Evolutionary conservation across 2,797 vertebrate species (phyloP).

Genomic region (Scyliorhinus canicula): DNA sequence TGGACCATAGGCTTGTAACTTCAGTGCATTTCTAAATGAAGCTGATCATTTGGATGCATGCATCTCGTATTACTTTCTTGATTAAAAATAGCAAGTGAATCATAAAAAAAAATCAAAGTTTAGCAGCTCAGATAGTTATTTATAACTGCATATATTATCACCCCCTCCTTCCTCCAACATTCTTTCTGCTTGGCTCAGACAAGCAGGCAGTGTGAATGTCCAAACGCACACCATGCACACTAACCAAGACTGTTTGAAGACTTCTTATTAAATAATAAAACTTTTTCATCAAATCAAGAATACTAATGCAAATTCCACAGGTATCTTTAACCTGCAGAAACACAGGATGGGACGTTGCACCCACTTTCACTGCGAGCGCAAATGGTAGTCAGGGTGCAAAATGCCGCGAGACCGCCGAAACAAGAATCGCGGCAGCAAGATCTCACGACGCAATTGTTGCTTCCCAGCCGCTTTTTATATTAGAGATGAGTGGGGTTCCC

Average conservation of each 20-base stretch:
- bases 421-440: too few relatives aligned
- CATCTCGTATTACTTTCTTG: neutral
- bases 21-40: neutral
- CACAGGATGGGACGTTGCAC: too few relatives aligned
- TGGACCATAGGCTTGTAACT: neutral
- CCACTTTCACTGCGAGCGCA: too few relatives aligned
- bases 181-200: neutral
- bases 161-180: neutral
- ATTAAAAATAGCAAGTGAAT: constrained; percentile 7
- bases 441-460: too few relatives aligned
- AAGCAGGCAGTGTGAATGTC: neutral
- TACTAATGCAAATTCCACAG: too few relatives aligned
- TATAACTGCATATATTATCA: neutral
- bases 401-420: too few relatives aligned
- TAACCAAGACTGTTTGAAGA: neutral
- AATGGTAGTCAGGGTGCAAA: too few relatives aligned
- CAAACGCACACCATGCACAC: neutral
- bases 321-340: neutral
- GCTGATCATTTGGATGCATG: neutral
- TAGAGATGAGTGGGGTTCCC: too few relatives aligned
- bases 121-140: neutral
- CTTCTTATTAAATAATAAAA: neutral
- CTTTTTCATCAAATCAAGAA: neutral
- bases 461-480: too few relatives aligned
- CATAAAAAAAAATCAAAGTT: neutral